Evolutionary conservation across 2,888 invertebrate genomes (phyloP).

Genomic region (Phaedon cochleariae): DNA sequence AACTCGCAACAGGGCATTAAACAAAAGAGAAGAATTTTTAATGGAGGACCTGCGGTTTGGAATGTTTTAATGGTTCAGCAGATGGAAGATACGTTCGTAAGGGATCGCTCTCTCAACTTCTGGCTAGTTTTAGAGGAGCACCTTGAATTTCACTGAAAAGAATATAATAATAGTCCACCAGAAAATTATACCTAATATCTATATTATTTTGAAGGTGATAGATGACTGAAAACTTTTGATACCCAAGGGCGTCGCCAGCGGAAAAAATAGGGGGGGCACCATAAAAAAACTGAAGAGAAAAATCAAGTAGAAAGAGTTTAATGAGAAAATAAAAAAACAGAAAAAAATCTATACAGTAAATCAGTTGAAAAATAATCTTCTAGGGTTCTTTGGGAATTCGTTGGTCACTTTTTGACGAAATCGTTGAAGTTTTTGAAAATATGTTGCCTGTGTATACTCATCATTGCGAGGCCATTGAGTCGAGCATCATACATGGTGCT

Average conservation of each 20-base stretch:
- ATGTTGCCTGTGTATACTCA: too few relatives aligned
- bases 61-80: constrained; percentile 18
- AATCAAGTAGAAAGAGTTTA: too few relatives aligned
- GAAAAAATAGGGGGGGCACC: too few relatives aligned
- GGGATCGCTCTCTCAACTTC: background rate
- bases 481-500: too few relatives aligned
- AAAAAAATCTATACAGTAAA: too few relatives aligned
- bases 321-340: too few relatives aligned
- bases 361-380: too few relatives aligned
- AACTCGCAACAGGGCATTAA: constrained; percentile 10
- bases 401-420: too few relatives aligned
- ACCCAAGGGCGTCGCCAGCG: background rate
- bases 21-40: constrained; percentile 10
- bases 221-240: background rate
- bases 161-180: background rate
- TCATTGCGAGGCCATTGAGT: too few relatives aligned
- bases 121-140: background rate
- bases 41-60: constrained; percentile 14
- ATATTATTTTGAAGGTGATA: background rate
- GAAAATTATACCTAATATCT: background rate
- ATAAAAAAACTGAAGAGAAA: too few relatives aligned
- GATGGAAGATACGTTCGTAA: constrained; percentile 2
- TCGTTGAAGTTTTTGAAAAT: too few relatives aligned
- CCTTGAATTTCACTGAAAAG: background rate
- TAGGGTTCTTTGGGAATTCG: too few relatives aligned